Percentiles rank a stretch among this genome's conserved stretches.
These are phyloP conservation scores for Nasonia oneida DNA, from an alignment of 2,888 invertebrate genomes.

Conservation along the genomic window DNA sequence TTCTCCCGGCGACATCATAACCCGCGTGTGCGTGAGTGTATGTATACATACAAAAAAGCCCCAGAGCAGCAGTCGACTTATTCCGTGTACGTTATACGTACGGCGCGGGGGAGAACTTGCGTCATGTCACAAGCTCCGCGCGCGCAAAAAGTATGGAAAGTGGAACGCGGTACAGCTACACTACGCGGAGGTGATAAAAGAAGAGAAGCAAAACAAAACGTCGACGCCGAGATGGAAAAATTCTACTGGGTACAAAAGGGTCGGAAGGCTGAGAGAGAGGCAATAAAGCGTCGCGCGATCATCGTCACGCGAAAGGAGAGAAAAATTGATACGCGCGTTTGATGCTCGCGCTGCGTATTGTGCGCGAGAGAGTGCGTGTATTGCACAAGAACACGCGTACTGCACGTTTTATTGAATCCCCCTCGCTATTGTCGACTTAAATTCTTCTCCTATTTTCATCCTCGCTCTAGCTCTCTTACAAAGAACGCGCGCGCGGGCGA, in stretches of 20 bases:
- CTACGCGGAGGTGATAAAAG: background rate
- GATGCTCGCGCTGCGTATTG: conserved; percentile 6
- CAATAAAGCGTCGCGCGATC: conserved; percentile 22
- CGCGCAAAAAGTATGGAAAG: conserved; percentile 9
- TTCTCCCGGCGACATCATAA: background rate
- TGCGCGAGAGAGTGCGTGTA: background rate
- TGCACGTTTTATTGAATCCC: background rate
- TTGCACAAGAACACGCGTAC: background rate
- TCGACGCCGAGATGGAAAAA: background rate
- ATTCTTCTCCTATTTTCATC: background rate
- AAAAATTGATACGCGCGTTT: conserved; percentile 17
- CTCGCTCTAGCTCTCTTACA: background rate
- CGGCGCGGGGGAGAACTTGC: background rate
- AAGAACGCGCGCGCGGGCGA: background rate
- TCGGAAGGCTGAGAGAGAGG: background rate
- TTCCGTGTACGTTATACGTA: background rate
- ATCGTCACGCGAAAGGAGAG: conserved; percentile 9
- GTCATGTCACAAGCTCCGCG: background rate
- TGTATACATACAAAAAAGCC: background rate
- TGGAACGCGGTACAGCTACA: background rate
- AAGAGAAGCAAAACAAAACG: background rate
- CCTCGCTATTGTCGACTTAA: conserved; percentile 5
- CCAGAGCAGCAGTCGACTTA: background rate
- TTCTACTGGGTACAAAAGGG: background rate
- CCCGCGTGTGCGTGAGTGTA: background rate